Conservation (phyloP, 2,888 invertebrate species). For the Eulithis testata region DNA sequence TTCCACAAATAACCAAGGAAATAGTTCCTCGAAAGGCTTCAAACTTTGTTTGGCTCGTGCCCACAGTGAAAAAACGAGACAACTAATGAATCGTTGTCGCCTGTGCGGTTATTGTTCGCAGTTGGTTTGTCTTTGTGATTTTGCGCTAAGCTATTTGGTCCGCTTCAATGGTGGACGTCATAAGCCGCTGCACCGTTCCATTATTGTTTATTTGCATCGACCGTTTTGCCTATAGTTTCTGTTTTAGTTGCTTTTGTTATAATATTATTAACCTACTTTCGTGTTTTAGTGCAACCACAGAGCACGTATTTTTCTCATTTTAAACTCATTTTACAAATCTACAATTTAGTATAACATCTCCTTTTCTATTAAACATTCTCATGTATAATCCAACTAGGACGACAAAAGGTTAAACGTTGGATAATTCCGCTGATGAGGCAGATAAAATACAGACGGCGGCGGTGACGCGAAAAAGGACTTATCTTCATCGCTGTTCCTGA, state of each 20-base stretch:
- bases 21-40: constrained; percentile 44
- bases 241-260: neutral
- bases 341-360: neutral
- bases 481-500: constrained; percentile 34
- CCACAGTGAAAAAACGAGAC: constrained; percentile 40
- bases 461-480: constrained; percentile 31
- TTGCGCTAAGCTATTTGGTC: constrained; percentile 54
- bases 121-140: constrained; percentile 58
- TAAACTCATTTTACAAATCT: neutral
- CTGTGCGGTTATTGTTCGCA: constrained; percentile 56
- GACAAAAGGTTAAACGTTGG: constrained; percentile 32
- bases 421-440: constrained; percentile 36
- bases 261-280: neutral
- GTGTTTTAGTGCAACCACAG: neutral
- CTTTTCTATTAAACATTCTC: neutral
- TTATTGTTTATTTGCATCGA: constrained; percentile 22
- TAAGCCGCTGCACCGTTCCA: constrained; percentile 38
- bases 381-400: neutral
- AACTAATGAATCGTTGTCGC: constrained; percentile 47
- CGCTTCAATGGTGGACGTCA: constrained; percentile 42
- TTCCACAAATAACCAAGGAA: constrained; percentile 41
- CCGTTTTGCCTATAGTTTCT: constrained; percentile 10
- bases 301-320: neutral
- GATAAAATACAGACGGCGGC: constrained; percentile 38
- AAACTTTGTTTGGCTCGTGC: constrained; percentile 31